Base-by-base conservation (phyloP, 2,888 invertebrate genomes). In the Amiota minor region DNA sequence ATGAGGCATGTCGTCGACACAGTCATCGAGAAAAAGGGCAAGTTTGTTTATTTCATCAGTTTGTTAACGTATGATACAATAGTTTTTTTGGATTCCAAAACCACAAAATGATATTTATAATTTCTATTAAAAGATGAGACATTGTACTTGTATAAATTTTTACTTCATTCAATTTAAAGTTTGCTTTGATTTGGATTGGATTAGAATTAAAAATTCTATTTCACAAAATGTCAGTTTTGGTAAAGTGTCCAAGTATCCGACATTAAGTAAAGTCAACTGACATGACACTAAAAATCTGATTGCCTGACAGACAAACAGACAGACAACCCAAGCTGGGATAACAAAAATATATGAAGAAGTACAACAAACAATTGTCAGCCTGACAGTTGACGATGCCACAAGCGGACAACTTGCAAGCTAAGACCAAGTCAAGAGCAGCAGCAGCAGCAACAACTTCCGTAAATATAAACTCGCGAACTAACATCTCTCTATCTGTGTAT, bases 351-450 rank as follows among this genome's bases (percentile, higher is more conserved):
- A 16, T 8, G 11, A 18, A 14, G 18, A 10, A 35, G 20, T 67
- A 67, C 67, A 67, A 23, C 50, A 68, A 68, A 68, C 67, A 70
- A 68, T 55, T 68, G 55, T 55, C 56, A 56, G 46, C 70, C 18
- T 70, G 70, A 56, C 70, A 56, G 59, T 53, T 6, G 53, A 59
- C 59, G 18, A 16, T 35, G 16, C 50, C 46, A 68, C 67, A 59
- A 70, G 56, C 45, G 55, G 70, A 70, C 70, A 70, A 70, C n/a
- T 70, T 20, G 67, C 67, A 68, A 18, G 20, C 53, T 53, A 62
- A 35, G 53, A n/a, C 53, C 53, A 53, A 53, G 35, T 35, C 35
- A 35, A 35, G 35, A 35, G 35, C 35, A 35, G 35, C 2, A 35
- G 35, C 35, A 35, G 6, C 35, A 35, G 35, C 35, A 35, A 35